These are phyloP conservation scores for Trisateles emortualis DNA, from an alignment of 2,888 invertebrate species.

Conservation along the genomic window DNA sequence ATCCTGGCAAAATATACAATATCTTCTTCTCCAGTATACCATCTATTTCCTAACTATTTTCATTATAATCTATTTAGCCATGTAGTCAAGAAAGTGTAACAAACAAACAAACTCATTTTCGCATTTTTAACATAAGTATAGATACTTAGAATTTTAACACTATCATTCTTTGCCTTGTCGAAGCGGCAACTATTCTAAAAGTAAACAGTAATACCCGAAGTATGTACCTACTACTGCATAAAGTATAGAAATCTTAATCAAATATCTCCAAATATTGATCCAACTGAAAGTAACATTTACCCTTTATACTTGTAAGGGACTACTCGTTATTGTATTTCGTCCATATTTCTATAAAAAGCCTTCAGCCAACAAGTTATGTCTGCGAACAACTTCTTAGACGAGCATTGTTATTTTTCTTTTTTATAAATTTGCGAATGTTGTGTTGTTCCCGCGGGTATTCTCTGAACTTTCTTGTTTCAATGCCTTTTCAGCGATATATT, in stretches of 20 bases:
- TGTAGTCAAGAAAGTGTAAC: too few species aligned
- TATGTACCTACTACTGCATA: slow-evolving; percentile 11
- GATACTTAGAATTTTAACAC: too few species aligned
- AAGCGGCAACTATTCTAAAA: too few species aligned
- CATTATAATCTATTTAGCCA: too few species aligned
- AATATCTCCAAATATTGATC: slow-evolving; percentile 37
- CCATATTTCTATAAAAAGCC: slow-evolving; percentile 67
- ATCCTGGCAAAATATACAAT: too few species aligned
- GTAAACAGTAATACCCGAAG: too few species aligned
- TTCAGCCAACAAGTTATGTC: slow-evolving; percentile 67
- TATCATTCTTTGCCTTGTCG: too few species aligned
- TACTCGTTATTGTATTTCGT: slow-evolving; percentile 61
- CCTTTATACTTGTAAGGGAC: slow-evolving; percentile 57
- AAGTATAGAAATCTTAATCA: slow-evolving; percentile 29
- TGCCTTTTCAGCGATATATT: slow-evolving; percentile 64
- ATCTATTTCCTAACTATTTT: too few species aligned
- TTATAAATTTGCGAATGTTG: slow-evolving; percentile 68
- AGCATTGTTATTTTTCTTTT: slow-evolving; percentile 67
- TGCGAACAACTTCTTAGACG: slow-evolving; percentile 59
- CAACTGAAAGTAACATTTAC: slow-evolving; percentile 44
- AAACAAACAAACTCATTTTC: too few species aligned
- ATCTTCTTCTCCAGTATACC: too few species aligned
- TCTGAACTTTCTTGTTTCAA: slow-evolving; percentile 66
- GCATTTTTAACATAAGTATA: too few species aligned
- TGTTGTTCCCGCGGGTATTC: slow-evolving; percentile 66